phyloP scores from a whole-genome alignment of 2,888 invertebrate genomes.

The Druceiella hillmani region DNA sequence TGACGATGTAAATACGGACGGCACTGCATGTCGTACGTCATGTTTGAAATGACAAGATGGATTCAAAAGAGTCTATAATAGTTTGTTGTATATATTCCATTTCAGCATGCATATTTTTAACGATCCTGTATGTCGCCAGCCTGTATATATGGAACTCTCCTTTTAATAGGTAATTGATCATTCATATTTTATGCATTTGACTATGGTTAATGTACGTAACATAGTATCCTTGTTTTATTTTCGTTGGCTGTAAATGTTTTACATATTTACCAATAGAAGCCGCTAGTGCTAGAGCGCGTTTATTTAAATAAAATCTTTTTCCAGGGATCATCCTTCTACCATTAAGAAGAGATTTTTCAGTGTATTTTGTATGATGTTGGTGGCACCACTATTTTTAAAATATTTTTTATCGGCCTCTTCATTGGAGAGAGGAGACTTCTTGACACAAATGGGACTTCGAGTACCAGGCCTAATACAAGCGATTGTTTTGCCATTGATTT shows the following conservation, averaged over 20 bases:
- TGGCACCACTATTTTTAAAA: slow-evolving; percentile 75
- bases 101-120: slow-evolving; percentile 69
- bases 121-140: slow-evolving; percentile 78
- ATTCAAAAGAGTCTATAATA: no score
- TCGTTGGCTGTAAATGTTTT: no score
- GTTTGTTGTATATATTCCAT: slow-evolving; percentile 56
- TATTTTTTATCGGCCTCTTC: slow-evolving; percentile 61
- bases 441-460: slow-evolving; percentile 70
- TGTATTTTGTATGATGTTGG: slow-evolving; percentile 72
- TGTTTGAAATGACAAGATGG: no score
- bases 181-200: slow-evolving; percentile 1
- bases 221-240: no score
- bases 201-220: neutral
- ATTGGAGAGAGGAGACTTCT: slow-evolving; percentile 56
- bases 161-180: slow-evolving; percentile 64
- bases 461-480: slow-evolving; percentile 69
- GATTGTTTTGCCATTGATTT: slow-evolving; percentile 62
- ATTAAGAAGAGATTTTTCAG: slow-evolving; percentile 85
- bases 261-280: no score
- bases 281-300: no score
- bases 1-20: no score
- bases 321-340: slow-evolving; percentile 81
- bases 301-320: slow-evolving; percentile 28
- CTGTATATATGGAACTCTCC: slow-evolving; percentile 82
- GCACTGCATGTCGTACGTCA: no score